Conservation (phyloP, 2,797 vertebrate genomes). For the Diceros bicornis region DNA sequence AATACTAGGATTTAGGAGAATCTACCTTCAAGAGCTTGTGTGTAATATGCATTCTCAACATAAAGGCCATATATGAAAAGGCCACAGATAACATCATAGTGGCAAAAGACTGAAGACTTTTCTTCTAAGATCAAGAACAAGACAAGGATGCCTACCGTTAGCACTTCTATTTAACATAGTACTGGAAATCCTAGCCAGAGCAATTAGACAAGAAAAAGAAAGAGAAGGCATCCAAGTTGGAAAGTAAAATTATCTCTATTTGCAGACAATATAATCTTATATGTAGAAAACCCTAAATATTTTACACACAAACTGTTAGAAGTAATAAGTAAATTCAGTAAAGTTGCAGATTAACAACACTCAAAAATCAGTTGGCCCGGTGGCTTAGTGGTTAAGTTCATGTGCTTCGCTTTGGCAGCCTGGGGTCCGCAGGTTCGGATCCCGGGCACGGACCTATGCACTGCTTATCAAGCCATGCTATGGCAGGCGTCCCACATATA, state of each 20-base stretch:
- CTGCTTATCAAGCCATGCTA: too few relatives aligned
- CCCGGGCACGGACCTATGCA: too few relatives aligned
- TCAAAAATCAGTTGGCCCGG: background rate
- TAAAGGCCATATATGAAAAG: background rate
- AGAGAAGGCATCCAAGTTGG: background rate
- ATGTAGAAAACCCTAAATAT: background rate
- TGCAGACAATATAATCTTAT: background rate
- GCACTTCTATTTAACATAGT: background rate
- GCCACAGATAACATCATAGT: background rate
- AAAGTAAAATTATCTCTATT: background rate
- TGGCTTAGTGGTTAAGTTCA: too few relatives aligned
- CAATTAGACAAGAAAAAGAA: background rate
- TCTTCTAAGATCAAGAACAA: background rate
- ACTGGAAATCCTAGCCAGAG: slow-evolving; percentile 10
- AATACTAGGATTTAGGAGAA: background rate
- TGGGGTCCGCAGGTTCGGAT: too few relatives aligned
- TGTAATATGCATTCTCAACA: background rate
- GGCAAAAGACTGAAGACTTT: slow-evolving; percentile 4
- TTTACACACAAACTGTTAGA: background rate
- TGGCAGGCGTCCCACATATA: too few relatives aligned
- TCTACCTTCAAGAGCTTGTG: background rate
- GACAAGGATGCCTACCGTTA: background rate
- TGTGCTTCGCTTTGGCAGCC: too few relatives aligned
- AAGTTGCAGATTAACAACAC: background rate
- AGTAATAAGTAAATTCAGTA: background rate